Conservation (phyloP, 2,888 invertebrate genomes). For the Eupithecia inturbata region DNA sequence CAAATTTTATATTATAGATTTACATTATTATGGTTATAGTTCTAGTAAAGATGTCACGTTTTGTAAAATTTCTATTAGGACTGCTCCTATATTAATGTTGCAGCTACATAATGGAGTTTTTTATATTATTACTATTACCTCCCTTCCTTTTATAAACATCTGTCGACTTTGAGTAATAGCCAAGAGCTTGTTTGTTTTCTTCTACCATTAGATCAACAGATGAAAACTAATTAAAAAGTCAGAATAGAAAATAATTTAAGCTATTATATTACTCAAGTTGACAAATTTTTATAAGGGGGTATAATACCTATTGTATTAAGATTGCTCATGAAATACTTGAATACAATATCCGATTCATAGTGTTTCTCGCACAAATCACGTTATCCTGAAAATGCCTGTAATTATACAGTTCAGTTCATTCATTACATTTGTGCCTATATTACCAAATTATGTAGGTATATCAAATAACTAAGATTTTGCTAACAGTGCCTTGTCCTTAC, state of each 20-base stretch:
- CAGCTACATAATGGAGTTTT: background rate
- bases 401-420: background rate
- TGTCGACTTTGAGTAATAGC: background rate
- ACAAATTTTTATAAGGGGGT: background rate
- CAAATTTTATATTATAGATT: constrained; percentile 51
- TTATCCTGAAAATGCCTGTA: background rate
- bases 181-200: background rate
- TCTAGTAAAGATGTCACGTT: background rate
- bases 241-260: background rate
- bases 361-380: background rate
- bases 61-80: background rate
- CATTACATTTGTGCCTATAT: background rate
- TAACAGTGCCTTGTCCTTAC: constrained; percentile 41
- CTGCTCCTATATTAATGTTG: background rate
- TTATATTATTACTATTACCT: background rate
- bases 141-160: background rate
- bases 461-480: constrained; percentile 7
- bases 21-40: constrained; percentile 1
- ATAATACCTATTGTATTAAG: background rate
- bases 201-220: background rate
- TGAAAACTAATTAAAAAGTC: background rate
- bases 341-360: background rate
- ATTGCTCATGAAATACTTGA: background rate
- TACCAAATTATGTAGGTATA: background rate
- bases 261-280: background rate